These are phyloP conservation scores for Leptinotarsa haldemani DNA, from an alignment of 2,888 invertebrate species.

Conservation along the genomic window DNA sequence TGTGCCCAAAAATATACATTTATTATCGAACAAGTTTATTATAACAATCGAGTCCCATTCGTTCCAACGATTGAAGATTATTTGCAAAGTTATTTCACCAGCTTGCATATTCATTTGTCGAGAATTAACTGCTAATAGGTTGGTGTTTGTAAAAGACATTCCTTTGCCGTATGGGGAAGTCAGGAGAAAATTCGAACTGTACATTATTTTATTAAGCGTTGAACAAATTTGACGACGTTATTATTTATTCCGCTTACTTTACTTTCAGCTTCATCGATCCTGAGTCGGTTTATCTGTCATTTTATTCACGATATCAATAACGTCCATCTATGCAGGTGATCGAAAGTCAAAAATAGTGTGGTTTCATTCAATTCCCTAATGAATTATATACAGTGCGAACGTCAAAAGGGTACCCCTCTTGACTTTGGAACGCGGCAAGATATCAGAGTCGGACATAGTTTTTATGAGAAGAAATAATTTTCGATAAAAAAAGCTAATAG, in stretches of 20 bases:
- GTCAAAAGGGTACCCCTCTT: no score
- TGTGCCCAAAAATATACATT: slow-evolving; percentile 21
- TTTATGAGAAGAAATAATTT: no score
- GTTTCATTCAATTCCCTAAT: no score
- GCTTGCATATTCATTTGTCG: slow-evolving; percentile 10
- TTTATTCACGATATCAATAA: no score
- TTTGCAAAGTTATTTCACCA: slow-evolving; percentile 18
- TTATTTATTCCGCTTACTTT: background rate
- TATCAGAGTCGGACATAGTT: no score
- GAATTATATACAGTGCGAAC: no score
- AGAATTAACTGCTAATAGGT: background rate
- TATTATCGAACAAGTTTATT: slow-evolving; percentile 28
- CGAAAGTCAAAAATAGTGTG: no score
- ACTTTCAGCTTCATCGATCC: background rate
- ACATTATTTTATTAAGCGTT: background rate
- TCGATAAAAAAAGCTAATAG: no score
- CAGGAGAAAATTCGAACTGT: background rate
- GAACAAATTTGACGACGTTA: background rate
- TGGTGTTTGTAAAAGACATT: background rate
- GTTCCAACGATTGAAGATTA: slow-evolving; percentile 21
- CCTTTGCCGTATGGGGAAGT: background rate
- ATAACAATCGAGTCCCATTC: slow-evolving; percentile 34
- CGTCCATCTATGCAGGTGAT: no score
- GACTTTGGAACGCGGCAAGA: no score
- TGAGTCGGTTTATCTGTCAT: background rate